Base-by-base conservation (phyloP, 2,797 vertebrate genomes). In the Eidolon dupreanum region DNA sequence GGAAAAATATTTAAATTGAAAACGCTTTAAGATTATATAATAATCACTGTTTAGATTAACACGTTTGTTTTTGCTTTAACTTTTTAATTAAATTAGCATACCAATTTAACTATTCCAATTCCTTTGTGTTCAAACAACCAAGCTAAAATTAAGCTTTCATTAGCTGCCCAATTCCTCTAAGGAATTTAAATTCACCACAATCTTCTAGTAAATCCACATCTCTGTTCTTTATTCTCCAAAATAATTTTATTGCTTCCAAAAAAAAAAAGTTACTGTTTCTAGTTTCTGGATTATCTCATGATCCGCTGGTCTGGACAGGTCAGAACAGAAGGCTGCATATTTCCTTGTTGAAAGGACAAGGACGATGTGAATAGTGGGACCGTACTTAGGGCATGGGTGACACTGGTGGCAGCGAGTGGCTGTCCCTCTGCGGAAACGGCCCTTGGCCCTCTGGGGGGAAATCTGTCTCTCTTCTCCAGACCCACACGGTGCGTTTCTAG, bases 1-100 rank as follows among this genome's bases (percentile, higher is more conserved):
- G 8, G 57, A 57, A 90, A 95, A 82, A 94, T 70, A 10, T 87
- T 96, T 93, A 95, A 85, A 31, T 83, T 94, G 77, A 66, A 95
- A 93, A 73, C 53, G 65, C 84, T 88, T 82, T 89, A 93, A 90
- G 73, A 89, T 84, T 59, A 65, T 51, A 68, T 53, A 84, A 77
- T 43, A 93, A 41, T 79, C 78, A 90, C 22, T 46, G 55, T 96
- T 96, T 95, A 70, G 89, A 55, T 31, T 84, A 93, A 90, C n/a
- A 57, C 55, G 46, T 71, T 97, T 88, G 51, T 63, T 95, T 89
- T 86, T 38, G 66, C 77, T 88, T 95, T 81, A 81, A 88, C 82
- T 73, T 93, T 94, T 96, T 88, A 93, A 97, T 95, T 97, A 90
- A 96, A 85, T 97, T 94, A 91, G 65, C 90, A 95, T 55, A 63